phyloP scores from a whole-genome alignment of 2,797 vertebrate species.

The Characodon lateralis region DNA sequence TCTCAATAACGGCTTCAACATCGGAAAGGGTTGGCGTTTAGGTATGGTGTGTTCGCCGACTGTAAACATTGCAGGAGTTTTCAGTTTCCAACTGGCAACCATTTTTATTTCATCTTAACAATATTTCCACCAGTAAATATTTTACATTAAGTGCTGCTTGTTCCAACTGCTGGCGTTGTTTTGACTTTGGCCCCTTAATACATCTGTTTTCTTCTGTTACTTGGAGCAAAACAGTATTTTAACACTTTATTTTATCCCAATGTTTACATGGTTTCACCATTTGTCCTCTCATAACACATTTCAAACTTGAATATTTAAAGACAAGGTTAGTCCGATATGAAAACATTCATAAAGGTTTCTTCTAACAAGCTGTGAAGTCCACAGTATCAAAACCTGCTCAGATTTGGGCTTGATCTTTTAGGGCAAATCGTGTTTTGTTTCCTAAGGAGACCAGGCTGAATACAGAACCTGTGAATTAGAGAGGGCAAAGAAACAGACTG shows the following conservation, averaged over 20 bases:
- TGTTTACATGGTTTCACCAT: neutral
- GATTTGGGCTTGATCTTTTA: neutral
- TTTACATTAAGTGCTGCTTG: neutral
- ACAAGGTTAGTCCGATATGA: neutral
- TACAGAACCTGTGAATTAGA: constrained; percentile 8
- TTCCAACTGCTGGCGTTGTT: neutral
- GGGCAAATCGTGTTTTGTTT: neutral
- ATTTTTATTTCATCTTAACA: neutral
- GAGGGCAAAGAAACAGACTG: constrained; percentile 28
- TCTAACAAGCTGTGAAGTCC: neutral
- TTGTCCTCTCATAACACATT: neutral
- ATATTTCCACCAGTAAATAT: neutral
- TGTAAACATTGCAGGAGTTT: neutral
- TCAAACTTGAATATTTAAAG: neutral
- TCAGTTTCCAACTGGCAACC: neutral
- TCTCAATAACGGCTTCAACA: neutral
- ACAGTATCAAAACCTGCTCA: neutral
- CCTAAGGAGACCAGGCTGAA: constrained; percentile 4
- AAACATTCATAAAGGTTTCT: neutral
- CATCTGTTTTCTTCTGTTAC: neutral
- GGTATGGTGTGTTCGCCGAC: too few relatives aligned
- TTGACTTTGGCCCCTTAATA: neutral
- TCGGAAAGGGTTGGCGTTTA: neutral
- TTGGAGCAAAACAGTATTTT: neutral
- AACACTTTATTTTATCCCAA: neutral